These are phyloP conservation scores for Philaethria dido DNA, from an alignment of 2,888 invertebrate species.

Conservation along the genomic window DNA sequence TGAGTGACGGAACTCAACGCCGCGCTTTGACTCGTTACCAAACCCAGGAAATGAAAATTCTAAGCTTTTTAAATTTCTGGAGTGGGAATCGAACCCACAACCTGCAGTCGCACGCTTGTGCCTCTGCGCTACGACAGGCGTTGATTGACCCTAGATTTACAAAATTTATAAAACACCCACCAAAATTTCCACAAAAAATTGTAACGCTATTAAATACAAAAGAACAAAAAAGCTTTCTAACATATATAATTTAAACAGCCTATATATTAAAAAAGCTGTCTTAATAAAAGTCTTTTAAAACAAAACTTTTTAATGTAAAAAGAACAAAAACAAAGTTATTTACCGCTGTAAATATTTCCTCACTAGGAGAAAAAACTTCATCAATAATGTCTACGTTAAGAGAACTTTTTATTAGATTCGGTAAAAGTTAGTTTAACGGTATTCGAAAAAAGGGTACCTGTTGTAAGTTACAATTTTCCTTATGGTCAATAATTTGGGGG, in stretches of 20 bases:
- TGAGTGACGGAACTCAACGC: too few relatives aligned
- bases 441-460: slow-evolving; percentile 6
- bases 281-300: slow-evolving; percentile 1
- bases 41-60: too few relatives aligned
- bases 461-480: slow-evolving; percentile 16
- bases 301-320: slow-evolving; percentile 21
- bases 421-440: slow-evolving; percentile 29
- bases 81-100: too few relatives aligned
- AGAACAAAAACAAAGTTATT: neutral
- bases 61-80: too few relatives aligned
- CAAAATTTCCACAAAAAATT: too few relatives aligned
- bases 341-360: slow-evolving; percentile 23
- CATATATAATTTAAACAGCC: neutral
- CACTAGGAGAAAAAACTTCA: slow-evolving; percentile 17
- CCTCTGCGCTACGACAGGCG: too few relatives aligned
- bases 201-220: neutral
- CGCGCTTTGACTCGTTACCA: too few relatives aligned
- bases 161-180: too few relatives aligned
- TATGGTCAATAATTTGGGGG: neutral
- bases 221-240: neutral
- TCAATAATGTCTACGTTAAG: slow-evolving; percentile 32
- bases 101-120: too few relatives aligned
- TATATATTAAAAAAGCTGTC: neutral
- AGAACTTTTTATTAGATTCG: slow-evolving; percentile 34
- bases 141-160: too few relatives aligned